These are phyloP conservation scores for Sinonovacula constricta DNA, from an alignment of 1,140 invertebrate species.

Conservation along the genomic window DNA sequence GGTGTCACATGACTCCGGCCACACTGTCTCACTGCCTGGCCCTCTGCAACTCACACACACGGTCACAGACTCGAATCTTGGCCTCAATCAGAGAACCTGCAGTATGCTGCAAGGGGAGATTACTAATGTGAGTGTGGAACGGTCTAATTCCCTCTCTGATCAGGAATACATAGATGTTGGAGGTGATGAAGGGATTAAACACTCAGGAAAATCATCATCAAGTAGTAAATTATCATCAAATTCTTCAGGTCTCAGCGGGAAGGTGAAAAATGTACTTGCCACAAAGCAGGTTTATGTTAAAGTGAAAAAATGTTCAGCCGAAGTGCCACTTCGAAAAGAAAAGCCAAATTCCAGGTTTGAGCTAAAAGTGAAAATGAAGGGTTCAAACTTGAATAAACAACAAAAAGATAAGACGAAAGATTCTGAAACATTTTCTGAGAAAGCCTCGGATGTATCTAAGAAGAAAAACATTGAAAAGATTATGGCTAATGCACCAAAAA, in stretches of 20 bases:
- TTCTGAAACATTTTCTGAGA: too few species aligned
- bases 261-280: too few species aligned
- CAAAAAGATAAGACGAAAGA: not conserved
- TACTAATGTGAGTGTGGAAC: conserved; percentile 38
- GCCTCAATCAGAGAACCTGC: not conserved
- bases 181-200: conserved; percentile 37
- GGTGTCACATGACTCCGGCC: conserved; percentile 49
- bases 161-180: conserved; percentile 43
- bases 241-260: too few species aligned
- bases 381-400: not conserved
- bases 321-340: too few species aligned
- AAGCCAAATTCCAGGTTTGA: too few species aligned
- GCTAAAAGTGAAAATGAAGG: conserved; percentile 31
- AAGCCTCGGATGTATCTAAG: too few species aligned
- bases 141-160: conserved; percentile 38
- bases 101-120: conserved; percentile 47
- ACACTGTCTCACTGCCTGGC: conserved; percentile 49
- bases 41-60: conserved; percentile 51
- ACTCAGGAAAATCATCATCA: not conserved
- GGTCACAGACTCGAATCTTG: conserved; percentile 41
- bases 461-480: too few species aligned
- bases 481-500: too few species aligned
- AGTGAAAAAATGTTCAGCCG: too few species aligned
- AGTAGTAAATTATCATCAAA: too few species aligned
- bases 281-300: too few species aligned